Percentiles rank a stretch among this genome's conserved stretches.
phyloP scores from a whole-genome alignment of 2,113 vertebrate species.

The Delphinapterus leucas region DNA sequence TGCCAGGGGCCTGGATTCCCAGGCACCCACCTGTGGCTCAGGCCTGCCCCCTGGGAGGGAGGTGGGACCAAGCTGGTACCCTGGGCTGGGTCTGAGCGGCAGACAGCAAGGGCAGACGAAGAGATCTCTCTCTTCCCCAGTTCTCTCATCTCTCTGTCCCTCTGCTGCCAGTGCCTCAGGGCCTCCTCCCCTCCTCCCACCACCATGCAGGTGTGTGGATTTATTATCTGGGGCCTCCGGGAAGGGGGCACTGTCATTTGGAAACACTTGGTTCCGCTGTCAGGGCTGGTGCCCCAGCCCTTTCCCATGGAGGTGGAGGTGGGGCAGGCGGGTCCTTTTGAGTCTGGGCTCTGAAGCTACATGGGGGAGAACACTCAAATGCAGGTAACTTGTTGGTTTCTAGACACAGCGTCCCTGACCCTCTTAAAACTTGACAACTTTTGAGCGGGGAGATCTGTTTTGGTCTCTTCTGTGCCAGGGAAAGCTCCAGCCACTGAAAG shows the following conservation, averaged over 20 bases:
- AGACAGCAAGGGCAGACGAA: neutral
- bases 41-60: neutral
- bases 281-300: neutral
- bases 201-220: constrained; percentile 45
- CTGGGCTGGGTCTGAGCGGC: neutral
- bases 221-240: neutral
- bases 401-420: neutral
- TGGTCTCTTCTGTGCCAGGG: neutral
- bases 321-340: neutral
- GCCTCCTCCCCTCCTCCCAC: neutral
- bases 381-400: neutral
- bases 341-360: neutral
- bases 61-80: neutral
- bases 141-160: neutral
- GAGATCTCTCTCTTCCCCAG: no score
- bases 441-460: neutral
- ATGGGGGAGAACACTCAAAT: neutral
- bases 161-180: neutral
- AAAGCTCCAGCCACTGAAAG: neutral
- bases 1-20: constrained; percentile 28
- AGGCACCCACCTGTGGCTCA: constrained; percentile 16
- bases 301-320: neutral
- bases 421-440: neutral
- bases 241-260: neutral
- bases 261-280: neutral